Conservation (phyloP, 2,113 vertebrate genomes). For the Cavia aperea region DNA sequence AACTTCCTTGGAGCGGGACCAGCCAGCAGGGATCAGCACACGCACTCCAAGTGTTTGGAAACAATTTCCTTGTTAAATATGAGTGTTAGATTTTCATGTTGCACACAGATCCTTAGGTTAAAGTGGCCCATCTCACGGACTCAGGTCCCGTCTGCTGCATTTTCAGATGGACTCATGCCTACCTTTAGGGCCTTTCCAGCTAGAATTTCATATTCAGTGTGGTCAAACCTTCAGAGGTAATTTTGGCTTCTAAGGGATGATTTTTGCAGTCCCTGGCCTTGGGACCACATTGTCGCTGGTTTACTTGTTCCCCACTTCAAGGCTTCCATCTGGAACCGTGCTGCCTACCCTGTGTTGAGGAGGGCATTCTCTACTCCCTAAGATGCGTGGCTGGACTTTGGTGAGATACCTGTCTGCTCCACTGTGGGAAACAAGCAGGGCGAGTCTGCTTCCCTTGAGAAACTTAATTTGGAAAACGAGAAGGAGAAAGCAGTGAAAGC, state of each 20-base stretch:
- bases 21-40: neutral
- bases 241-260: neutral
- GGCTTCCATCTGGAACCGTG: neutral
- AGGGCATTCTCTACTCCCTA: neutral
- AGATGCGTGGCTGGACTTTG: neutral
- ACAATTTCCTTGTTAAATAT: neutral
- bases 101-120: neutral
- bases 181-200: neutral
- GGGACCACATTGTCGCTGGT: neutral
- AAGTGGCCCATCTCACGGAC: neutral
- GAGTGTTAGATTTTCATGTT: neutral
- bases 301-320: neutral
- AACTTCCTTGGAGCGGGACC: neutral
- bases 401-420: neutral
- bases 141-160: neutral
- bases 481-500: neutral
- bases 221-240: neutral
- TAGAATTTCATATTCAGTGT: neutral
- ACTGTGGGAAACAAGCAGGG: neutral
- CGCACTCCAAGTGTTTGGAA: neutral
- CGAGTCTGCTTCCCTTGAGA: neutral
- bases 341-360: neutral
- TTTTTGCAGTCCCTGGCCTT: neutral
- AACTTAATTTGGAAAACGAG: neutral
- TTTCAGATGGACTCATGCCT: neutral